Base-by-base conservation (phyloP, 2,888 invertebrate genomes). In the Drosophila greeni region DNA sequence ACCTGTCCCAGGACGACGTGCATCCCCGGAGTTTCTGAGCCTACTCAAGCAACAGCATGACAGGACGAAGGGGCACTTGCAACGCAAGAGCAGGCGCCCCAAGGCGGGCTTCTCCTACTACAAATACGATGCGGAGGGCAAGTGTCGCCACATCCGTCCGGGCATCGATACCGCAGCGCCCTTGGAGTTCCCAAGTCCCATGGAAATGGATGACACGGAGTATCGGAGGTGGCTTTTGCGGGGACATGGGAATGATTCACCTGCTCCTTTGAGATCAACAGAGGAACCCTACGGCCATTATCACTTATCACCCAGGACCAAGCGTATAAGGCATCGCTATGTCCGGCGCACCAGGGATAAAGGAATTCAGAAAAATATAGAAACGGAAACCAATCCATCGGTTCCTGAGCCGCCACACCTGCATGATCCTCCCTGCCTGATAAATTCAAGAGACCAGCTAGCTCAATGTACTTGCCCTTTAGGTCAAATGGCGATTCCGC, bases 101-200 rank as follows among this genome's bases (percentile, higher is more conserved):
- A 39, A 39, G 39, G 33, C 52, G 5, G 62, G 40, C 18, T 66
- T 62, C 8, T 40, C 61, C 11, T 66, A 57, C 24, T 71, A 71
- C 37, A 58, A 66, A 9, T 71, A 55, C 42, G 55, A 66, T 37
- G 20, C 11, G 8, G 23, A 6, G 6, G 54, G 20, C 23, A 71
- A 58, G 24, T 47, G 36, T 2, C 48, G 71, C 0, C 71, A 61
- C 23, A 55, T 71, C 52, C 71, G 66, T 31, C 51, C 58, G 0
- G 71, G 71, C 7, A 71, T 71, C 14, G 58, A 66, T 14, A 71
- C 71, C 8, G 71, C 71, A 2, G 71, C 71, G 3, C 71, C 71
- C 1, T 9, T 65, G 24, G 34, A 57, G 9, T 71, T 71, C 29
- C 34, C 57, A 1, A 8, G 1, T 8, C 14, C 29, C 14, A 45